Percentiles rank a stretch among this genome's conserved stretches.
phyloP scores from a whole-genome alignment of 2,888 invertebrate species.

The Hoplodrina ambigua region DNA sequence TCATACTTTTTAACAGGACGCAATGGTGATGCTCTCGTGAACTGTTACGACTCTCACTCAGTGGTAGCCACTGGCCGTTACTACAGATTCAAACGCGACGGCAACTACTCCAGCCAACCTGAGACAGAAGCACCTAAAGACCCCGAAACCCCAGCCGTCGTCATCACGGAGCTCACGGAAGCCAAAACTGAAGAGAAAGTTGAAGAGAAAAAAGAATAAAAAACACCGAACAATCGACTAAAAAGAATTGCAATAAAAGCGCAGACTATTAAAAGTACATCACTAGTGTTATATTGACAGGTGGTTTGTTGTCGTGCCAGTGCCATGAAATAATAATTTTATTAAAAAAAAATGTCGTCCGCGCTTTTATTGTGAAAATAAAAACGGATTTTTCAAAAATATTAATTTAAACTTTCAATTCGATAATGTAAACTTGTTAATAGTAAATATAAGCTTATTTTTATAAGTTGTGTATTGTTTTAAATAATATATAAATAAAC shows the following conservation, averaged over 20 bases:
- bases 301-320: slow-evolving; percentile 24
- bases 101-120: slow-evolving; percentile 70
- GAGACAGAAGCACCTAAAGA: slow-evolving; percentile 47
- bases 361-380: slow-evolving; percentile 32
- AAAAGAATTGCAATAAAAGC: slow-evolving; percentile 41
- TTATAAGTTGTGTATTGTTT: slow-evolving; percentile 30
- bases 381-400: slow-evolving; percentile 27
- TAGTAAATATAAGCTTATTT: slow-evolving; percentile 22
- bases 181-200: slow-evolving; percentile 45
- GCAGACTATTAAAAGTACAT: slow-evolving; percentile 20
- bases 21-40: slow-evolving; percentile 91
- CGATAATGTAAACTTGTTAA: slow-evolving; percentile 38
- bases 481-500: not conserved
- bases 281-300: slow-evolving; percentile 57
- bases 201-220: slow-evolving; percentile 67
- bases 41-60: slow-evolving; percentile 88
- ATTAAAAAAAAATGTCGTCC: slow-evolving; percentile 8
- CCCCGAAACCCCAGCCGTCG: slow-evolving; percentile 55
- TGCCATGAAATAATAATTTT: slow-evolving; percentile 17
- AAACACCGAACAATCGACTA: slow-evolving; percentile 35
- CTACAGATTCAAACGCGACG: slow-evolving; percentile 86
- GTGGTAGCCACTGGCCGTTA: slow-evolving; percentile 81
- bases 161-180: slow-evolving; percentile 60
- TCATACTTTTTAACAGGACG: slow-evolving; percentile 84
- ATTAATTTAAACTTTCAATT: slow-evolving; percentile 64